Percentiles rank a stretch among this genome's conserved stretches.
Conservation (phyloP, 2,888 invertebrate genomes). For the Portevinia maculata region DNA sequence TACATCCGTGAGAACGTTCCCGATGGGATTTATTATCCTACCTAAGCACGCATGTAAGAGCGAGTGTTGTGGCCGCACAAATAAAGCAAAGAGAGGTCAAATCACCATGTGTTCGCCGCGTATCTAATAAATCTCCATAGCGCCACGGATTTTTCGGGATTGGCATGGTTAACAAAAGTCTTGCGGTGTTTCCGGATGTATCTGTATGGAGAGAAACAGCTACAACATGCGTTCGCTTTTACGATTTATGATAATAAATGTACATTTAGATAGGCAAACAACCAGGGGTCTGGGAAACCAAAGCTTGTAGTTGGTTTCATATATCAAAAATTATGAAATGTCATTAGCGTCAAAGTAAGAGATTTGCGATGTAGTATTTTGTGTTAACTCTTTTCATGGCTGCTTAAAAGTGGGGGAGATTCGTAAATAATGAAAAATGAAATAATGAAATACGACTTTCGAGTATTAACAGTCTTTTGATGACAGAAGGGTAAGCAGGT, state of each 20-base stretch:
- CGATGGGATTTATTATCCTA: conserved; percentile 66
- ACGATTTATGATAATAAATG: conserved; percentile 48
- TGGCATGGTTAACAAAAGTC: conserved; percentile 59
- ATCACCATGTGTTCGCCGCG: conserved; percentile 69
- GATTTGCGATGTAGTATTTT: conserved; percentile 40
- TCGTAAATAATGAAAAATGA: too few species aligned
- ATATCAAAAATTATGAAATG: conserved; percentile 54
- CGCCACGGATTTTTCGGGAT: conserved; percentile 64
- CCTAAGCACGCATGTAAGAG: conserved; percentile 30
- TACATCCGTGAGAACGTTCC: conserved; percentile 61
- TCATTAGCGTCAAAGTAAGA: conserved; percentile 57
- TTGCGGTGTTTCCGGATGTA: conserved; percentile 53
- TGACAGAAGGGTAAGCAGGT: too few species aligned
- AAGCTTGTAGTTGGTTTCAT: conserved; percentile 28
- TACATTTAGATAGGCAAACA: conserved; percentile 18
- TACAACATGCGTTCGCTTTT: conserved; percentile 30
- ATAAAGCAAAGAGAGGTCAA: conserved; percentile 57
- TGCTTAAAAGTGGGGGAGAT: too few species aligned
- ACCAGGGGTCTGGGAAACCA: not conserved
- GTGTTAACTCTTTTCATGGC: conserved; percentile 15
- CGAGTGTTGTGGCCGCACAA: conserved; percentile 23
- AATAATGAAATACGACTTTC: too few species aligned
- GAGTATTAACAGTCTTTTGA: too few species aligned
- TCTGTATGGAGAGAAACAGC: conserved; percentile 31
- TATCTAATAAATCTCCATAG: conserved; percentile 67